phyloP scores from a whole-genome alignment of 2,888 invertebrate genomes.

The Tethea ocularis region DNA sequence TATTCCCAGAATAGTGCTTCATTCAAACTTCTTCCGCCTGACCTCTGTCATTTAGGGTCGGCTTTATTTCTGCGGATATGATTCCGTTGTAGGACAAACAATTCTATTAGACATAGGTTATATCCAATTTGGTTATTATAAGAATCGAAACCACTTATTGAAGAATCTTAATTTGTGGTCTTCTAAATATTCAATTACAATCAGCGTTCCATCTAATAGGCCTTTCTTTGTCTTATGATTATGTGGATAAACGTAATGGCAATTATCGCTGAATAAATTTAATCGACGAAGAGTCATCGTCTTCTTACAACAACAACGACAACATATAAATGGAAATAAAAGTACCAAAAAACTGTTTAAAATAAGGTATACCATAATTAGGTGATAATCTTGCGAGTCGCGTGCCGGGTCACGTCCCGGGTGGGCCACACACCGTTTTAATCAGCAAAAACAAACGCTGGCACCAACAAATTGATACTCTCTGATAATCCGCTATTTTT shows the following conservation, averaged over 20 bases:
- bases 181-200: background rate
- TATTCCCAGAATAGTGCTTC: background rate
- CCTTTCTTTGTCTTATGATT: background rate
- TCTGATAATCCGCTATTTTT: background rate
- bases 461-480: background rate
- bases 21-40: background rate
- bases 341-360: background rate
- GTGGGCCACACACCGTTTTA: background rate
- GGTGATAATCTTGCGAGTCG: slow-evolving; percentile 5
- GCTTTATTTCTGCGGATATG: background rate
- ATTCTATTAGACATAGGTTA: background rate
- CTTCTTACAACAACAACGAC: background rate
- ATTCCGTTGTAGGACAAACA: background rate
- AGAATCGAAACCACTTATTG: background rate
- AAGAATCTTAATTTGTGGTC: background rate
- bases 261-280: too few relatives aligned
- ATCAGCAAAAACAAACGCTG: background rate
- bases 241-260: background rate
- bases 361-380: background rate
- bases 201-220: background rate
- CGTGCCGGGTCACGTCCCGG: slow-evolving; percentile 5
- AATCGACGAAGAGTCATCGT: too few relatives aligned
- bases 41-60: background rate
- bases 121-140: background rate
- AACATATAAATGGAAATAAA: background rate